Conservation (phyloP, 2,888 invertebrate genomes). For the Amblyjoppa fuscipennis region DNA sequence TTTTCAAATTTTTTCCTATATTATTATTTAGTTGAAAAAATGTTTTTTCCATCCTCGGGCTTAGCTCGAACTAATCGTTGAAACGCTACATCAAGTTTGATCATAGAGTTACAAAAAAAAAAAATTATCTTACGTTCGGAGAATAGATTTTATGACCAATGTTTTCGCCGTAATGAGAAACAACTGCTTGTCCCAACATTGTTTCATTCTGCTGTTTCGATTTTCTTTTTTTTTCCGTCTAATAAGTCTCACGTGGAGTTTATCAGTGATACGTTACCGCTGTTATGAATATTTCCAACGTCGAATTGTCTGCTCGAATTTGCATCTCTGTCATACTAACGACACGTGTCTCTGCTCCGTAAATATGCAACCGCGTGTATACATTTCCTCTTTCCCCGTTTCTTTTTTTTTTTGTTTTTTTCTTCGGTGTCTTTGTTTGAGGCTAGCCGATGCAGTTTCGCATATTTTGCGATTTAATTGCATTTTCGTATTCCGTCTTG, state of each 20-base stretch:
- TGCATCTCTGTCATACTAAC: slow-evolving; percentile 83
- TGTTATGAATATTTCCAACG: slow-evolving; percentile 33
- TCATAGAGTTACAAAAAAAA: not conserved
- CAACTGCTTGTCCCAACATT: not conserved
- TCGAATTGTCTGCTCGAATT: slow-evolving; percentile 65
- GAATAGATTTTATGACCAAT: not conserved
- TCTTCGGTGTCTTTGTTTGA: slow-evolving; percentile 39
- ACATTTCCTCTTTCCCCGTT: slow-evolving; percentile 26
- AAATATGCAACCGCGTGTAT: slow-evolving; percentile 80
- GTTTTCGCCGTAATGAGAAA: not conserved
- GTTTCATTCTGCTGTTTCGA: not conserved
- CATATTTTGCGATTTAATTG: slow-evolving; percentile 84
- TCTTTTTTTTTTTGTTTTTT: slow-evolving; percentile 38
- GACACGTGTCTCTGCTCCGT: slow-evolving; percentile 77
- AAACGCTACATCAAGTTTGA: not conserved
- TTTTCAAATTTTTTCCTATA: not conserved
- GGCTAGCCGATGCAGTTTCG: slow-evolving; percentile 71
- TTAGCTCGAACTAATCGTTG: not conserved
- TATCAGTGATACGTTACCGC: slow-evolving; percentile 32
- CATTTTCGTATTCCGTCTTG: slow-evolving; percentile 81
- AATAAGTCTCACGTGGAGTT: slow-evolving; percentile 9
- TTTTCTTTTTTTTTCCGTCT: not conserved
- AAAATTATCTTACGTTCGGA: not conserved
- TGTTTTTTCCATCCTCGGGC: not conserved
- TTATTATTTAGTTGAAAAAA: not conserved